A percentile compares a stretch with the other conserved stretches of the same genome.
Evolutionary conservation across 1,140 invertebrate species (phyloP).

Genomic region (Drosophila kanapiae): DNA sequence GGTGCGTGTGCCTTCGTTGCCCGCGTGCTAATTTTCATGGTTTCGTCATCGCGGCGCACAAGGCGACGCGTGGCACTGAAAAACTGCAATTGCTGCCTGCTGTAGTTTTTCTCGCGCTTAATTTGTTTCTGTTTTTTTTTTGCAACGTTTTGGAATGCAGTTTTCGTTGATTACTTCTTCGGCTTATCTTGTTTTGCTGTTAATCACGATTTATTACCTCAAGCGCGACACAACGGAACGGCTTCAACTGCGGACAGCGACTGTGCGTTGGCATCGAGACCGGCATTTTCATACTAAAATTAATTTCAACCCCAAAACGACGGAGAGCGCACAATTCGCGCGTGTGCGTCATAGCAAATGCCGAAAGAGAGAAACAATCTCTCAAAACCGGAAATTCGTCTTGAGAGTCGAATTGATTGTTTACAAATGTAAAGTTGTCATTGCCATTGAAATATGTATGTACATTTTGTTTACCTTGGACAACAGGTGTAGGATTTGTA

Average conservation of each 20-base stretch:
- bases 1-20: slow-evolving; percentile 13
- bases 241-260: slow-evolving; percentile 28
- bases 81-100: slow-evolving; percentile 18
- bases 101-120: slow-evolving; percentile 2
- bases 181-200: slow-evolving; percentile 29
- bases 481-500: neutral
- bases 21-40: slow-evolving; percentile 46
- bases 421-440: slow-evolving; percentile 6
- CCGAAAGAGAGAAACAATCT: slow-evolving; percentile 8
- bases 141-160: slow-evolving; percentile 38
- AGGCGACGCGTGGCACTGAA: slow-evolving; percentile 42
- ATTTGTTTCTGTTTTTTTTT: slow-evolving; percentile 7
- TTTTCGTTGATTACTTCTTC: slow-evolving; percentile 42
- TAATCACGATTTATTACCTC: slow-evolving; percentile 37
- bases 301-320: slow-evolving; percentile 42
- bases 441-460: neutral
- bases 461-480: neutral
- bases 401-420: neutral
- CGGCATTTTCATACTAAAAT: slow-evolving; percentile 49
- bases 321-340: slow-evolving; percentile 13
- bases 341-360: slow-evolving; percentile 14
- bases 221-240: slow-evolving; percentile 36
- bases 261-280: slow-evolving; percentile 48
- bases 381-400: slow-evolving; percentile 23
- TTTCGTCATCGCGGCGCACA: slow-evolving; percentile 34